These are phyloP conservation scores for Agrotis clavis DNA, from an alignment of 2,888 invertebrate genomes.

Conservation along the genomic window DNA sequence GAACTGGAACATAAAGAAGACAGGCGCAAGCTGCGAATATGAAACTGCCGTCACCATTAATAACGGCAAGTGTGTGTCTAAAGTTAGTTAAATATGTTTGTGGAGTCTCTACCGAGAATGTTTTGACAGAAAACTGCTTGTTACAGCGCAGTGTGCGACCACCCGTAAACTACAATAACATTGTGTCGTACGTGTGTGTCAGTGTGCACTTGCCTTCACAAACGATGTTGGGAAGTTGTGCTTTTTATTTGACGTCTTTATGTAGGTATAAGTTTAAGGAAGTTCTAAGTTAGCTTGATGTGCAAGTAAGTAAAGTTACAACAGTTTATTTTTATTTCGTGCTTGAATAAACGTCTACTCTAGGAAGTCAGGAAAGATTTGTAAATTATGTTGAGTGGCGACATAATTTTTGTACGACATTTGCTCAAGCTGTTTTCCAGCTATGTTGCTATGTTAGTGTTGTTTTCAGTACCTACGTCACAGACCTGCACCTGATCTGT, in stretches of 20 bases:
- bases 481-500: no score
- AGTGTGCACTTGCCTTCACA: constrained; percentile 7
- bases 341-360: not conserved
- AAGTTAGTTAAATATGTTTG: constrained; percentile 58
- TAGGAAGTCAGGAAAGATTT: no score
- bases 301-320: not conserved
- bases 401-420: no score
- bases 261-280: not conserved
- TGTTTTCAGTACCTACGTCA: no score
- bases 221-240: constrained; percentile 15
- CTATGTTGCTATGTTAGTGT: no score
- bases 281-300: not conserved
- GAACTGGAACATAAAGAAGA: constrained; percentile 51
- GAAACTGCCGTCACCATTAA: constrained; percentile 58
- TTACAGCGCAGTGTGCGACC: constrained; percentile 30
- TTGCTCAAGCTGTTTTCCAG: no score
- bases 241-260: constrained; percentile 31
- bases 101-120: constrained; percentile 38
- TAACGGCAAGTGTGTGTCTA: constrained; percentile 46
- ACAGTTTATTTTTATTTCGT: constrained; percentile 18
- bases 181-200: constrained; percentile 20
- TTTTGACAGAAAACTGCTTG: constrained; percentile 55
- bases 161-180: constrained; percentile 50
- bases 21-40: constrained; percentile 45
- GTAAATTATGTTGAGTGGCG: not conserved